Evolutionary conservation across 2,113 vertebrate species (phyloP).

Genomic region (Heptranchias perlo): DNA sequence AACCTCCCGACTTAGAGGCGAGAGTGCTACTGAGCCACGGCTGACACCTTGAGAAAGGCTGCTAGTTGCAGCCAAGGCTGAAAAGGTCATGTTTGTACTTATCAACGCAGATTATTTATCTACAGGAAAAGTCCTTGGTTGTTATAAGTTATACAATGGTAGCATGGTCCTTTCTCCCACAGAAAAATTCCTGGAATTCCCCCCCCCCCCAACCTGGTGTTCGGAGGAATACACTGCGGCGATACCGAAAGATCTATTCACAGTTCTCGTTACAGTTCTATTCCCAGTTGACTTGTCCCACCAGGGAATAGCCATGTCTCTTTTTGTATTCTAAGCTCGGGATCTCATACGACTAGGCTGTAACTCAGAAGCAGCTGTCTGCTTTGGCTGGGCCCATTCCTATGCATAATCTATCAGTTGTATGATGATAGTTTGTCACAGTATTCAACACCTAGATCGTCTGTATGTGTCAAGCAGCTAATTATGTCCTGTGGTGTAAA

Average conservation of each 20-base stretch:
- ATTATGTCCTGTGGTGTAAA: background rate
- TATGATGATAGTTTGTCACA: constrained; percentile 7
- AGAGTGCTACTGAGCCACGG: background rate
- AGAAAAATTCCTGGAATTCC: background rate
- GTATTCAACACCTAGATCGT: background rate
- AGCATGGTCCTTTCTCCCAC: no score
- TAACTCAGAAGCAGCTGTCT: constrained; percentile 16
- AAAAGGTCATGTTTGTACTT: background rate
- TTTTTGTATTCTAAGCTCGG: constrained; percentile 2
- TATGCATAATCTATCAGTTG: background rate
- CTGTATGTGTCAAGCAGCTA: background rate
- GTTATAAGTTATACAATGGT: background rate
- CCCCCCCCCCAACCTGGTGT: constrained; percentile 9
- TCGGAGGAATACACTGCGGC: background rate
- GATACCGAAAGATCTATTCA: background rate
- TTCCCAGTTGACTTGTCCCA: background rate
- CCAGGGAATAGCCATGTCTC: background rate
- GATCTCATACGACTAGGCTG: background rate
- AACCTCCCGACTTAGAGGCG: background rate
- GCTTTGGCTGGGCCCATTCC: background rate
- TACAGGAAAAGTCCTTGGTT: background rate
- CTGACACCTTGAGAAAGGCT: background rate
- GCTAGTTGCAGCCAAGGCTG: background rate
- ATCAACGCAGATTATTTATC: background rate
- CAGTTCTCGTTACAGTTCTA: background rate